A percentile compares a stretch with the other conserved stretches of the same genome.
Evolutionary conservation across 2,113 vertebrate species (phyloP).

Genomic region (Drymodes brunneopygia): DNA sequence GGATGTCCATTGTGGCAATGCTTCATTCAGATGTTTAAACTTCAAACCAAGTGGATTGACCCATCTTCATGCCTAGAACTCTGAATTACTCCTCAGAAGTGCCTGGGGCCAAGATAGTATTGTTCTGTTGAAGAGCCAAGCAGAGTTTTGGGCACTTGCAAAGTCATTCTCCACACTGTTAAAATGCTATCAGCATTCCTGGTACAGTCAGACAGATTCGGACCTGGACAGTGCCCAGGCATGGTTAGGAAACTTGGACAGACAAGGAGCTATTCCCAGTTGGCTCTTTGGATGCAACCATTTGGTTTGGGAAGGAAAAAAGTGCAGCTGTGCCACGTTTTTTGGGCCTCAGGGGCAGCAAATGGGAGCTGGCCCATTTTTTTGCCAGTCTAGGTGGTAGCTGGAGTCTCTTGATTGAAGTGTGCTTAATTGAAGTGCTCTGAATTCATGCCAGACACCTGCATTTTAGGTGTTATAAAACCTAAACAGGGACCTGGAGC

Average conservation of each 20-base stretch:
- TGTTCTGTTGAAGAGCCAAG: background rate
- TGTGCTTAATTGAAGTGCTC: background rate
- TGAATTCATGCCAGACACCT: conserved; percentile 12
- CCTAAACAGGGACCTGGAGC: background rate
- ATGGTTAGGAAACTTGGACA: background rate
- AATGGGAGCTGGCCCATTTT: background rate
- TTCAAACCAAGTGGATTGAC: background rate
- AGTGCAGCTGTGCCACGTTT: background rate
- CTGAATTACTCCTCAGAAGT: background rate
- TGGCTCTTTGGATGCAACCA: background rate
- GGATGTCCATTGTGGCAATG: background rate
- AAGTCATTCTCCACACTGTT: background rate
- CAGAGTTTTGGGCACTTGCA: background rate
- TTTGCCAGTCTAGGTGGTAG: background rate
- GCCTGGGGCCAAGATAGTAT: background rate
- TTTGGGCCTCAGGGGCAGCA: background rate
- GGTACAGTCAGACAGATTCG: background rate
- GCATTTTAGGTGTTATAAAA: conserved; percentile 21
- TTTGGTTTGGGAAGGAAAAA: background rate
- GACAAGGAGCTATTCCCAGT: background rate
- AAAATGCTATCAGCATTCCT: background rate
- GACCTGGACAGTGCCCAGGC: background rate
- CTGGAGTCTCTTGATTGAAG: background rate
- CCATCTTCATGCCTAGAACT: background rate
- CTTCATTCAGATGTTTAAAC: background rate